Base-by-base conservation (phyloP, 2,113 vertebrate species). In the Caranx melampygus region DNA sequence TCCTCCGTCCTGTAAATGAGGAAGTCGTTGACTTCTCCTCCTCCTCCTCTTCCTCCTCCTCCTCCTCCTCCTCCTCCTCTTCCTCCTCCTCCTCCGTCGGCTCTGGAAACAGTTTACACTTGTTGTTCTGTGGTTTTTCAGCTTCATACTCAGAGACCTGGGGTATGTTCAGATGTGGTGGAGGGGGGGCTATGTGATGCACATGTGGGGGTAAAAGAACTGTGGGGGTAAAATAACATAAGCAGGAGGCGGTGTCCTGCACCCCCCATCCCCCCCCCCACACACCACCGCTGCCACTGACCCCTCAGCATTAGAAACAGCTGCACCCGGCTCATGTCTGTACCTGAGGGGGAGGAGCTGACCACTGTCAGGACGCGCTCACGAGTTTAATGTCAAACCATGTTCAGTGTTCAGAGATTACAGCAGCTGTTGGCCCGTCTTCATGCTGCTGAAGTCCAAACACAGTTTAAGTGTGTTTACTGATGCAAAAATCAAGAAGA, bases 211-310 rank as follows among this genome's bases (percentile, higher is more conserved):
- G 83, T 55, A 5, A 9, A 45, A 84, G 79, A 80, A 52, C 84
- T 73, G 61, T 75, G 84, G 87, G 88, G 87, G 64, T 88, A 87
- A 87, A 90, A 84, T 75, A 91, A 88, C 89, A 91, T 68, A 75
- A 79, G 69, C 72, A 72, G 75, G 79, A 78, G 71, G 63, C 75
- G 70, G 78, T 14, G 69, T 70, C 86, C 57, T 77, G 76, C 26
- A 26, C 26, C 26, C 26, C 26, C 26, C 26, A 26, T 26, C 26
- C 26, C 26, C 26, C 26, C 26, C 1, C 26, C 26, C 26, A 26
- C 26, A 26, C 26, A 26, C 78, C 84, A 76, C 82, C 60, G 5
- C 82, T 75, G 65, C 85, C 61, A 68, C 80, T 58, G 64, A 84
- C 79, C 12, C 58, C 76, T 54, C 66, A 9, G 47, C 69, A 87